These are phyloP conservation scores for Drosophila niveifrons DNA, from an alignment of 2,888 invertebrate genomes.

Conservation along the genomic window DNA sequence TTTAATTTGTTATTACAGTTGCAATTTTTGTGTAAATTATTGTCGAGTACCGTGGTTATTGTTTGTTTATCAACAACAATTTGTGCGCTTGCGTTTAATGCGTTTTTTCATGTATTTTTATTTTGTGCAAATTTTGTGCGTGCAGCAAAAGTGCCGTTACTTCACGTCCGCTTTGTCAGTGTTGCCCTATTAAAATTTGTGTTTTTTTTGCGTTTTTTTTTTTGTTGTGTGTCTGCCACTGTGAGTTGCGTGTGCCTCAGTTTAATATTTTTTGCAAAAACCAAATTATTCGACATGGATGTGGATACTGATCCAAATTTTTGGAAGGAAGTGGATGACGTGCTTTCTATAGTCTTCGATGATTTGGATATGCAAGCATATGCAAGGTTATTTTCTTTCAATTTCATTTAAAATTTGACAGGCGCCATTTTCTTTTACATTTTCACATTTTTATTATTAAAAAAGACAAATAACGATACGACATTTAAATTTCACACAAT, in stretches of 20 bases:
- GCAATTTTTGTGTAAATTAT: slow-evolving; percentile 11
- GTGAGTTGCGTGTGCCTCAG: neutral
- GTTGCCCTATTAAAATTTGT: slow-evolving; percentile 4
- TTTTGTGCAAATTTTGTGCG: slow-evolving; percentile 2
- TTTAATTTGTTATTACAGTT: slow-evolving; percentile 14
- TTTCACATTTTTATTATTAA: slow-evolving; percentile 5
- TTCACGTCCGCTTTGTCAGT: slow-evolving; percentile 2
- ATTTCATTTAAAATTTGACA: neutral
- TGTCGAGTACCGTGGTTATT: slow-evolving; percentile 17
- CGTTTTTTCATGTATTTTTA: slow-evolving; percentile 8
- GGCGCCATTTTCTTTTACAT: neutral
- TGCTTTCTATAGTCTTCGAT: neutral
- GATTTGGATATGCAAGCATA: neutral
- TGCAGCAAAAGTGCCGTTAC: slow-evolving; percentile 41
- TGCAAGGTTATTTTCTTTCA: neutral
- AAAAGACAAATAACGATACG: slow-evolving; percentile 20
- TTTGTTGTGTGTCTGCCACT: no score
- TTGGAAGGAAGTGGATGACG: slow-evolving; percentile 4
- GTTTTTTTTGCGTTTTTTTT: neutral
- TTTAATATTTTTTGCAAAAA: slow-evolving; percentile 2
- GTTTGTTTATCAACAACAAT: slow-evolving; percentile 12
- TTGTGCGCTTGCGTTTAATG: slow-evolving; percentile 6
- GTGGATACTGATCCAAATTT: neutral
- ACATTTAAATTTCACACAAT: slow-evolving; percentile 21
- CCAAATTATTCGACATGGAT: neutral